Base-by-base conservation (phyloP, 2,113 vertebrate genomes). In the Microcebus jonahi region DNA sequence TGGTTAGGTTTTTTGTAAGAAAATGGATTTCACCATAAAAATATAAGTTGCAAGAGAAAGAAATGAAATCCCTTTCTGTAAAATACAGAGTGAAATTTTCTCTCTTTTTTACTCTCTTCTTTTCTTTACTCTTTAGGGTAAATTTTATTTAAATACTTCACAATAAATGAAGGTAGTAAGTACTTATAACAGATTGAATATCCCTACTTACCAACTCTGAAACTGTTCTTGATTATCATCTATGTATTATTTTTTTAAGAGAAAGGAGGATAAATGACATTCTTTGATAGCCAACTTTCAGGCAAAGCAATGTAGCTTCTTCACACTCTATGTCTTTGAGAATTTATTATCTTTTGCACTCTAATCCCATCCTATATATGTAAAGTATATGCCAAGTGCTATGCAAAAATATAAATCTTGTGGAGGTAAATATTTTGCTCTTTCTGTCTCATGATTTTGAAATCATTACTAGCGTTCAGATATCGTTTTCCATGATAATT, bases 401-500 rank as follows among this genome's bases (percentile, higher is more conserved):
- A 34, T 67, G 21, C 76, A 76, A 96, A 92, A 92, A 67, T 29
- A 2, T 36, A 90, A 68, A 9, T 34, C 4, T 2, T 90, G 9
- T 48, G 17, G 57, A 29, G 11, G 6, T 15, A 80, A 0, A n/a
- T 71, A 50, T 21, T 23, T 57, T 81, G 23, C 42, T 75, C n/a
- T 75, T 89, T 94, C 27, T 85, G 29, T 75, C 9, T 71, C 55
- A 10, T 75, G 53, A 80, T 73, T 94, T 91, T 91, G 70, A 91
- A 84, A 55, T 75, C 23, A 91, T 8, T 59, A 34, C 8, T 34
- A 86, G 5, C 68, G 84, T 65, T 94, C 55, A 91, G 67, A 45
- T 91, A 50, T 25, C 0, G 68, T 29, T 85, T 92, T 85, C 36
- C 10, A 79, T 67, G 36, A 79, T 80, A 50, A 50, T 75, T 84